phyloP scores from a whole-genome alignment of 2,888 invertebrate genomes.

The Hyposoter didymator region DNA sequence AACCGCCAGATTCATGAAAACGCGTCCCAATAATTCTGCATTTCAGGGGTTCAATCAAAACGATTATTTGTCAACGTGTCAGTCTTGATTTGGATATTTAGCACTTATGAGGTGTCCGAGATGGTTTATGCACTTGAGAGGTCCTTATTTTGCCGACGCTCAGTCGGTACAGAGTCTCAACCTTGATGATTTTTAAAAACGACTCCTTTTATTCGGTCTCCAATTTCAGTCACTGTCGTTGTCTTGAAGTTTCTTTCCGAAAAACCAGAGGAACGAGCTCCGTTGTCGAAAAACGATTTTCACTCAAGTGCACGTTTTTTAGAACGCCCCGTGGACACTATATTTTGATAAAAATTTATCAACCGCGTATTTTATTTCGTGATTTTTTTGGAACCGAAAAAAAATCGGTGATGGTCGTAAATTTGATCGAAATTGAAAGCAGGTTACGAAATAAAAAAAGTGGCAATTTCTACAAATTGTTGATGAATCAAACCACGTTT shows the following conservation, averaged over 20 bases:
- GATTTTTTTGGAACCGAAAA: background rate
- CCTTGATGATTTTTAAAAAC: background rate
- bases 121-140: no score
- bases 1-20: no score
- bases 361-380: background rate
- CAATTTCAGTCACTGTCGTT: background rate
- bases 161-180: background rate
- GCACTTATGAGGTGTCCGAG: no score
- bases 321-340: background rate
- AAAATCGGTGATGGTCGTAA: background rate
- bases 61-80: no score
- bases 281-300: background rate
- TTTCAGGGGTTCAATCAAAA: no score
- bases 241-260: background rate
- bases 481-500: conserved; percentile 45
- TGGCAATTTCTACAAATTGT: background rate
- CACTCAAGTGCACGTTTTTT: background rate
- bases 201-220: background rate
- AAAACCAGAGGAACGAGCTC: background rate
- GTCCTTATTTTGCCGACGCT: background rate
- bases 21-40: no score
- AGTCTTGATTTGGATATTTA: no score
- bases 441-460: conserved; percentile 21
- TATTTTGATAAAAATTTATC: background rate
- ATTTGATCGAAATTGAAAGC: background rate